Evolutionary conservation across 2,888 invertebrate species (phyloP).

Genomic region (Falcaria lacertinaria): DNA sequence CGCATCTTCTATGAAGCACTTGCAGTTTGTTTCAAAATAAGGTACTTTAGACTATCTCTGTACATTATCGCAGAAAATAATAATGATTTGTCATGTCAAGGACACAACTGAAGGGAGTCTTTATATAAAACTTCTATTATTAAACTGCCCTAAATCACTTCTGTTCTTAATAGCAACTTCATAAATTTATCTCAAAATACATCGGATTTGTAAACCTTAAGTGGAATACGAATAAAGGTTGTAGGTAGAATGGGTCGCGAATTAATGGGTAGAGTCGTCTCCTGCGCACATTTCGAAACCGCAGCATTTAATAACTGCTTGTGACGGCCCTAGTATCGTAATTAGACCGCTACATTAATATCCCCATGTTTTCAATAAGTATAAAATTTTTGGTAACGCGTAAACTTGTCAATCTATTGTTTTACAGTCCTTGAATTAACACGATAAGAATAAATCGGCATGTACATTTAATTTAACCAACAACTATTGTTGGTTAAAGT

Average conservation of each 20-base stretch:
- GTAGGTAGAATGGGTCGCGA: constrained; percentile 18
- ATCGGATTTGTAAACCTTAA: constrained; percentile 4
- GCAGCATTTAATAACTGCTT: too few relatives aligned
- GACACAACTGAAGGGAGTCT: too few relatives aligned
- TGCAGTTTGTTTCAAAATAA: constrained; percentile 5
- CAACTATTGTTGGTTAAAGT: too few relatives aligned
- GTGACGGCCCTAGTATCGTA: too few relatives aligned
- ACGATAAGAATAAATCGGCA: background rate
- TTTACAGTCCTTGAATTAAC: background rate
- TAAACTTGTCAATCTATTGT: background rate
- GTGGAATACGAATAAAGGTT: constrained; percentile 7
- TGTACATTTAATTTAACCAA: too few relatives aligned
- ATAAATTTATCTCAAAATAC: background rate
- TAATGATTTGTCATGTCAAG: too few relatives aligned
- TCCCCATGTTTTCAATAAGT: background rate
- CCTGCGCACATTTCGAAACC: constrained; percentile 37
- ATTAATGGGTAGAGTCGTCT: constrained; percentile 40
- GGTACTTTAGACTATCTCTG: too few relatives aligned
- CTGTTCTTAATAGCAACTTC: too few relatives aligned
- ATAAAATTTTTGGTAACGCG: too few relatives aligned
- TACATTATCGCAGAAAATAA: too few relatives aligned
- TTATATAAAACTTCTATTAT: too few relatives aligned
- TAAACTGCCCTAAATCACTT: too few relatives aligned
- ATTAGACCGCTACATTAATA: background rate
- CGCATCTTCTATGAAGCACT: constrained; percentile 8